Conservation (phyloP, 2,888 invertebrate genomes). For the Pteria penguin region DNA sequence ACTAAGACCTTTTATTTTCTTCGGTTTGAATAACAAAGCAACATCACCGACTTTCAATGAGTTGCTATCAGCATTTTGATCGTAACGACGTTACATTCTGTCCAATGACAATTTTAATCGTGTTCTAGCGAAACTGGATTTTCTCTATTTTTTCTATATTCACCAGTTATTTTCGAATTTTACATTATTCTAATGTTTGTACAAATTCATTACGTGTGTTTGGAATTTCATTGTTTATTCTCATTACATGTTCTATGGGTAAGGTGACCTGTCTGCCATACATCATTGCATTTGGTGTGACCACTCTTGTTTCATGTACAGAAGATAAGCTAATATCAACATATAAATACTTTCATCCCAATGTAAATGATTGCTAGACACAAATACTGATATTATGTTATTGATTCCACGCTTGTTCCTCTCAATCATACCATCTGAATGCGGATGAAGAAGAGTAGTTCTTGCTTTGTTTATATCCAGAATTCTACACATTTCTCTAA, state of each 20-base stretch:
- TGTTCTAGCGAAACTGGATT: constrained; percentile 26
- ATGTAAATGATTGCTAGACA: constrained; percentile 32
- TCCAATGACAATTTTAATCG: constrained; percentile 22
- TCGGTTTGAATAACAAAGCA: constrained; percentile 30
- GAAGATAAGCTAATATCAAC: neutral
- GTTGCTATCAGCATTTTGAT: neutral
- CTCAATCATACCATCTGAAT: no score
- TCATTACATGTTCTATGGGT: constrained; percentile 2
- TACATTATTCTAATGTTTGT: neutral
- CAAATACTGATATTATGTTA: constrained; percentile 40
- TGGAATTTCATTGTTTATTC: constrained; percentile 6
- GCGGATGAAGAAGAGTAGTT: constrained; percentile 32
- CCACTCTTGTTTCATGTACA: constrained; percentile 9
- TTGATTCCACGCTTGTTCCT: constrained; percentile 30
- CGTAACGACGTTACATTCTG: constrained; percentile 29
- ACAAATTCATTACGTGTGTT: constrained; percentile 5
- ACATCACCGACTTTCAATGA: constrained; percentile 3
- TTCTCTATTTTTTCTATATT: constrained; percentile 7
- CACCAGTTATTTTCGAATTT: no score
- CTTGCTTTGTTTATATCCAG: constrained; percentile 24
- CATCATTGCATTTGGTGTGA: constrained; percentile 13
- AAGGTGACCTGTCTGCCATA: constrained; percentile 8
- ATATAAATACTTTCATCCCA: constrained; percentile 32
- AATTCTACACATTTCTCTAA: constrained; percentile 28
- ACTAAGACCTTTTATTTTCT: constrained; percentile 5